These are phyloP conservation scores for Pandemis heparana DNA, from an alignment of 2,888 invertebrate species.

Conservation along the genomic window DNA sequence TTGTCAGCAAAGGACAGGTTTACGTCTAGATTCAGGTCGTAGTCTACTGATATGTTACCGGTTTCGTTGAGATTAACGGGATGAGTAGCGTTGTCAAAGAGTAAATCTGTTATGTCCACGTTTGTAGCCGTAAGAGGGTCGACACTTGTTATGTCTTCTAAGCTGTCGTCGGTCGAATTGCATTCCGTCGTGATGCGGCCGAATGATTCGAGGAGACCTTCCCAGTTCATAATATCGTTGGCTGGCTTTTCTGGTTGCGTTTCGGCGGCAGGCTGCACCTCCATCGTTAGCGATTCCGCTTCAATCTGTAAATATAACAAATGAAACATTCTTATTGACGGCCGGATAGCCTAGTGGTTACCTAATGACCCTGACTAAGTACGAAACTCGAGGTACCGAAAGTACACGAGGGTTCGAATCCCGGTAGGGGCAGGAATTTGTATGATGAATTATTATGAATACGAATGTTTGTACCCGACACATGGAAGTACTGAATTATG, in stretches of 20 bases:
- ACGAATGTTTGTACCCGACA: too few relatives aligned
- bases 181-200: constrained; percentile 79
- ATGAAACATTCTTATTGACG: not conserved
- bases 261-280: constrained; percentile 50
- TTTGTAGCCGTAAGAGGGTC: constrained; percentile 57
- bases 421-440: too few relatives aligned
- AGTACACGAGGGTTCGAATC: too few relatives aligned
- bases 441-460: too few relatives aligned
- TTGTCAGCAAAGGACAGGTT: constrained; percentile 63
- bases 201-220: constrained; percentile 78
- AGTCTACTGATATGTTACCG: constrained; percentile 63
- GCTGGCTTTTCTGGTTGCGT: constrained; percentile 52
- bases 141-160: constrained; percentile 70
- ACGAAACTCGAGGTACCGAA: too few relatives aligned
- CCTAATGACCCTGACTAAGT: too few relatives aligned
- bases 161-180: constrained; percentile 73
- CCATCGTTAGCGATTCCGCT: constrained; percentile 55
- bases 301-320: constrained; percentile 57
- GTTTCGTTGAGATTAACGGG: constrained; percentile 60
- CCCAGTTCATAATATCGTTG: constrained; percentile 75
- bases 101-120: constrained; percentile 76
- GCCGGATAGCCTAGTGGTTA: too few relatives aligned
- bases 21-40: constrained; percentile 65
- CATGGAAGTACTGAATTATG: too few relatives aligned
- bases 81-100: constrained; percentile 70